Evolutionary conservation across 1,140 invertebrate species (phyloP).

Genomic region (Thereuonema tuberculata): DNA sequence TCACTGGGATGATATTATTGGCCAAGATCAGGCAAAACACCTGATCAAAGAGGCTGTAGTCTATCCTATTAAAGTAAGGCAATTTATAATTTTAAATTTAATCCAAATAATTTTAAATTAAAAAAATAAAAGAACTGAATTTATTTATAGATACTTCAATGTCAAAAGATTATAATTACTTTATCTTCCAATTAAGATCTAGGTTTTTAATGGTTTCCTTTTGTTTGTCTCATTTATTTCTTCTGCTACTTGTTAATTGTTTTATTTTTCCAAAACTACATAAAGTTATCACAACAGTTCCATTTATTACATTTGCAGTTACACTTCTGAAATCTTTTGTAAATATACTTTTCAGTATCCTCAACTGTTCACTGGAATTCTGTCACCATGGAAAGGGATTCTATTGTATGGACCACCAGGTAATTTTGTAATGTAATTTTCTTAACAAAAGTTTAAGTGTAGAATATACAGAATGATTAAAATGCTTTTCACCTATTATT

Average conservation of each 20-base stretch:
- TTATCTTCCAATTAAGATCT: too few relatives aligned
- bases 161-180: too few relatives aligned
- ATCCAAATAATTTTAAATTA: background rate
- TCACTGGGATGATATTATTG: slow-evolving; percentile 44
- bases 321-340: too few relatives aligned
- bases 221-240: too few relatives aligned
- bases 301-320: too few relatives aligned
- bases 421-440: slow-evolving; percentile 12
- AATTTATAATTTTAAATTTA: too few relatives aligned
- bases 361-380: slow-evolving; percentile 58
- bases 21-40: slow-evolving; percentile 37
- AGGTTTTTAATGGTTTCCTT: too few relatives aligned
- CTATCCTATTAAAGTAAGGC: slow-evolving; percentile 53
- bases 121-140: background rate
- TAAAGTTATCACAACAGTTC: too few relatives aligned
- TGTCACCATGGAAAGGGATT: slow-evolving; percentile 70
- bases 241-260: too few relatives aligned
- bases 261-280: too few relatives aligned
- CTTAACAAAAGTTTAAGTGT: background rate
- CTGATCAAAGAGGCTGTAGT: slow-evolving; percentile 65
- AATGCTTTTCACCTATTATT: background rate
- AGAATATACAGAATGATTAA: background rate
- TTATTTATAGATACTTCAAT: too few relatives aligned
- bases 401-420: slow-evolving; percentile 76
- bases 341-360: slow-evolving; percentile 46